Conservation (phyloP, 1,140 invertebrate species). For the Sycophaga agraensis region DNA sequence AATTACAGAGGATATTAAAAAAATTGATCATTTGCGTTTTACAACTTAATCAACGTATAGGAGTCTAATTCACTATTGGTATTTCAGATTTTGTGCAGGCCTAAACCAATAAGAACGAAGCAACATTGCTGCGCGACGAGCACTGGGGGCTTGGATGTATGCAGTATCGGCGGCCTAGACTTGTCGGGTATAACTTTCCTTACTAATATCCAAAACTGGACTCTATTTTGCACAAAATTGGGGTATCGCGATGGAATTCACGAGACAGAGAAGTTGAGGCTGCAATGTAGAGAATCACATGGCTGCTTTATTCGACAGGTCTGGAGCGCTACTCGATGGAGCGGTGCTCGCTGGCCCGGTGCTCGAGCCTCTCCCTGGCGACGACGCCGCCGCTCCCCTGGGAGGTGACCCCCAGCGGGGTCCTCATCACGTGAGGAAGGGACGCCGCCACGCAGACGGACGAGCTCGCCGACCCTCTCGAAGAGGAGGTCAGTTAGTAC, state of each 20-base stretch:
- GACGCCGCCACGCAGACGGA: conserved; percentile 54
- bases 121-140: conserved; percentile 53
- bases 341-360: conserved; percentile 50
- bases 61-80: too few species aligned
- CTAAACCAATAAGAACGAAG: conserved; percentile 47
- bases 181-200: conserved; percentile 45
- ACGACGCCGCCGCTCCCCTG: conserved; percentile 52
- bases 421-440: conserved; percentile 50
- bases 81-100: conserved; percentile 47
- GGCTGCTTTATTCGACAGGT: conserved; percentile 32
- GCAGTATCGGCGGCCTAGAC: conserved; percentile 51
- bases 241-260: too few species aligned
- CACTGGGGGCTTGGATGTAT: conserved; percentile 50
- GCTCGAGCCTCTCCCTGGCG: conserved; percentile 50
- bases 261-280: too few species aligned
- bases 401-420: conserved; percentile 44
- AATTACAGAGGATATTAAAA: too few species aligned
- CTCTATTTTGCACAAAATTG: too few species aligned
- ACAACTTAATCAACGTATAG: too few species aligned
- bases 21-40: too few species aligned
- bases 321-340: conserved; percentile 53
- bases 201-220: too few species aligned
- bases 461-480: conserved; percentile 37
- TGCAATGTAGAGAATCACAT: too few species aligned
- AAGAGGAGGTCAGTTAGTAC: conserved; percentile 50